Percentiles rank a stretch among this genome's conserved stretches.
Evolutionary conservation across 2,888 invertebrate genomes (phyloP).

Genomic region (Agonopterix alstromeriana): DNA sequence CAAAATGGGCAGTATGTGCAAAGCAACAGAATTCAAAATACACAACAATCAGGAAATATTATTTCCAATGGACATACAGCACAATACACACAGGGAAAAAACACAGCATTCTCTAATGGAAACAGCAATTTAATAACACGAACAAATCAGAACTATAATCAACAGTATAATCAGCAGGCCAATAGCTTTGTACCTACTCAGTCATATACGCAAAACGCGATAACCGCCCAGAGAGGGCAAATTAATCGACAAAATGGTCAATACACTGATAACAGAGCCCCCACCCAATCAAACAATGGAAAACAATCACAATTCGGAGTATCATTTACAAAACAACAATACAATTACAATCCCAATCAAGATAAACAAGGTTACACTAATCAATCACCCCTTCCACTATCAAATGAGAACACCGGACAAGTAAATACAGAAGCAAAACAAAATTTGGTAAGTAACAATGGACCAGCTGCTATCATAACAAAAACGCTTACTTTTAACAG

Average conservation of each 20-base stretch:
- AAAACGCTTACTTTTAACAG: constrained; percentile 57
- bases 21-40: constrained; percentile 17
- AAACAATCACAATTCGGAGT: constrained; percentile 29
- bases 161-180: constrained; percentile 29
- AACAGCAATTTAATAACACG: constrained; percentile 16
- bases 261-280: constrained; percentile 28
- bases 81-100: constrained; percentile 24
- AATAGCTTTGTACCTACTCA: constrained; percentile 20
- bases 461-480: constrained; percentile 48
- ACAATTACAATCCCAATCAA: constrained; percentile 24
- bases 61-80: constrained; percentile 33
- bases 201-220: constrained; percentile 19
- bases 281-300: constrained; percentile 20
- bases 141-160: constrained; percentile 22
- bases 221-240: constrained; percentile 26
- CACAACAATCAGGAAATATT: constrained; percentile 25
- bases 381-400: constrained; percentile 22
- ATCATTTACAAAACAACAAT: constrained; percentile 38
- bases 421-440: constrained; percentile 43
- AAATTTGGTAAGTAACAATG: constrained; percentile 58
- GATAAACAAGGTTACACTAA: constrained; percentile 20
- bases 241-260: constrained; percentile 29
- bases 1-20: constrained; percentile 36
- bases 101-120: constrained; percentile 16
- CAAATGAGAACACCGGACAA: constrained; percentile 30